Percentiles rank a stretch among this genome's conserved stretches.
Evolutionary conservation across 2,797 vertebrate genomes (phyloP).

Genomic region (Pygocentrus nattereri): DNA sequence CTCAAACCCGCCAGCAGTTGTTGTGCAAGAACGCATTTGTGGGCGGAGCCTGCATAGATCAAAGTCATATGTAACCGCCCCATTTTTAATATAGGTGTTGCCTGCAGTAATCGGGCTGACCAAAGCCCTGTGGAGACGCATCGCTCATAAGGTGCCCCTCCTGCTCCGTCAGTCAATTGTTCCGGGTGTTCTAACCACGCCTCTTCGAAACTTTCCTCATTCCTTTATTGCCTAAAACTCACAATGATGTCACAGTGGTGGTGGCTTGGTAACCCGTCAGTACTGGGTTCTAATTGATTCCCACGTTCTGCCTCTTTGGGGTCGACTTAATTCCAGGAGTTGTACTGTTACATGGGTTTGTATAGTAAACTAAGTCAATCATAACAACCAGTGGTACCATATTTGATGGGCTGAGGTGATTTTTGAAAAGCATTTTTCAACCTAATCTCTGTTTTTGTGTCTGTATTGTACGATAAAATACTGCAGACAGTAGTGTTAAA

Average conservation of each 20-base stretch:
- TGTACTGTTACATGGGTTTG: not conserved
- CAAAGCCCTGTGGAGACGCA: conserved; percentile 48
- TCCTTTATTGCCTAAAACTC: conserved; percentile 37
- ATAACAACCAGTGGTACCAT: not conserved
- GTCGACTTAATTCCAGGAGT: not conserved
- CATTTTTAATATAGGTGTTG: conserved; percentile 58
- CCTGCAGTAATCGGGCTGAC: conserved; percentile 43
- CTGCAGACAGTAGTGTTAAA: no score
- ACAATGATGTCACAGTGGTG: conserved; percentile 36
- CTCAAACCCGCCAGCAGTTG: not conserved
- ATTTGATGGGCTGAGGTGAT: not conserved
- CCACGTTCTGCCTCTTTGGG: not conserved
- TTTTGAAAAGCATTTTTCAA: not conserved
- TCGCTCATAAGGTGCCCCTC: conserved; percentile 56
- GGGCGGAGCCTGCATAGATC: not conserved
- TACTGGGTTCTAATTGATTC: conserved; percentile 23
- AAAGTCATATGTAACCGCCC: conserved; percentile 39
- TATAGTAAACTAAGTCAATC: not conserved
- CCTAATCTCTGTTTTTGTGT: no score
- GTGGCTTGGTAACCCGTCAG: conserved; percentile 4
- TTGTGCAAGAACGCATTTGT: not conserved
- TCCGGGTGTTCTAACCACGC: conserved; percentile 40
- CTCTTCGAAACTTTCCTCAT: not conserved
- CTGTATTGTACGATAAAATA: no score
- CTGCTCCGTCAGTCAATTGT: conserved; percentile 16